A percentile compares a stretch with the other conserved stretches of the same genome.
These are phyloP conservation scores for Zootoca vivipara DNA, from an alignment of 2,113 vertebrate genomes.

Conservation along the genomic window DNA sequence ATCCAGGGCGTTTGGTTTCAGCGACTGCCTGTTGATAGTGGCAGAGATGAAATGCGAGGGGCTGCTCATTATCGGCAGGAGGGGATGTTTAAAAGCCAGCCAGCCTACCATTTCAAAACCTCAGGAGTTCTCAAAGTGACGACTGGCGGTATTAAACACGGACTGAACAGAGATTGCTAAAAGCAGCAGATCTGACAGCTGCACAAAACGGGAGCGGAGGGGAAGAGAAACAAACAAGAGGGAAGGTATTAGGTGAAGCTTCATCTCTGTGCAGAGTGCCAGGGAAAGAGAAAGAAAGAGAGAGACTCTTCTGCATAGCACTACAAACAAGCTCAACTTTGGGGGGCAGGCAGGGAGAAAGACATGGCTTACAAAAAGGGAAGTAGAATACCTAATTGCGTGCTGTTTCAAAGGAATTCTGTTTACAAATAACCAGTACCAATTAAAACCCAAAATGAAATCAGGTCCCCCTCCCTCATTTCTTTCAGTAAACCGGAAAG, in stretches of 20 bases:
- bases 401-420: constrained; percentile 33
- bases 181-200: neutral
- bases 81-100: neutral
- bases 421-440: constrained; percentile 60
- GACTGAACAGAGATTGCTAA: neutral
- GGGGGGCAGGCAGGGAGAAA: too few species aligned
- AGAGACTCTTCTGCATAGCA: too few species aligned
- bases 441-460: constrained; percentile 1
- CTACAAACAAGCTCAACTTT: too few species aligned
- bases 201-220: accelerated
- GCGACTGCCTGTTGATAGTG: constrained; percentile 13
- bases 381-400: neutral
- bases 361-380: neutral
- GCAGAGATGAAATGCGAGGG: neutral
- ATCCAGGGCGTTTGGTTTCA: neutral
- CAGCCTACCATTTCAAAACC: neutral
- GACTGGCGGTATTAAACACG: neutral
- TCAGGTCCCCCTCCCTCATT: neutral
- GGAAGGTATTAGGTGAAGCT: neutral
- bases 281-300: neutral
- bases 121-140: neutral
- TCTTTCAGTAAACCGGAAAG: neutral
- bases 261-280: neutral
- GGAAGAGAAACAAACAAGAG: neutral
- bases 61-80: neutral